Evolutionary conservation across 2,888 invertebrate genomes (phyloP).

Genomic region (Xylocampa areola): DNA sequence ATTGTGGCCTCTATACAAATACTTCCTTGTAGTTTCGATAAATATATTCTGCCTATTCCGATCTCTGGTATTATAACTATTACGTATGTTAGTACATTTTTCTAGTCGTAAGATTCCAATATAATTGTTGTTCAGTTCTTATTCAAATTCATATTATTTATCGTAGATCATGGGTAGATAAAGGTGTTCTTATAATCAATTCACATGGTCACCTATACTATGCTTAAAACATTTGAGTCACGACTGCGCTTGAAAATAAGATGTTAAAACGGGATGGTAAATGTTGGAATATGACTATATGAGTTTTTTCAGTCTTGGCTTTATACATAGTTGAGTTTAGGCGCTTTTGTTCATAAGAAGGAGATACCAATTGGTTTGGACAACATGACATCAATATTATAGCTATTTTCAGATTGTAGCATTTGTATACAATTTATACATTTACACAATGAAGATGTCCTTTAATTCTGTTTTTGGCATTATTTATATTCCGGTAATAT

Average conservation of each 20-base stretch:
- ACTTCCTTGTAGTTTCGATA: too few species aligned
- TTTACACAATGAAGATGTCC: slow-evolving; percentile 15
- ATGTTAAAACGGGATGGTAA: slow-evolving; percentile 5
- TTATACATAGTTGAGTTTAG: slow-evolving; percentile 11
- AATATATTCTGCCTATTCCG: too few species aligned
- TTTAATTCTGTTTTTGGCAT: slow-evolving; percentile 7
- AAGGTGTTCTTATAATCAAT: too few species aligned
- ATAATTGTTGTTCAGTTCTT: background rate
- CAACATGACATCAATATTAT: slow-evolving; percentile 13
- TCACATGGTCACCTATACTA: too few species aligned
- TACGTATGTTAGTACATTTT: too few species aligned
- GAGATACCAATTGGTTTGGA: background rate
- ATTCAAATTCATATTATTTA: too few species aligned
- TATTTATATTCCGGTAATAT: slow-evolving; percentile 7
- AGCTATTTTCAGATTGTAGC: slow-evolving; percentile 1
- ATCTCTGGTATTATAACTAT: too few species aligned
- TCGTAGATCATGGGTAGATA: too few species aligned
- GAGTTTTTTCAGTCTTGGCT: slow-evolving; percentile 20
- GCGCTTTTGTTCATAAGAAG: slow-evolving; percentile 2
- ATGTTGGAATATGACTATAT: background rate
- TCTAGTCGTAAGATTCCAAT: slow-evolving; percentile 1
- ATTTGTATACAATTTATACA: slow-evolving; percentile 19
- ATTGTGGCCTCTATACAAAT: too few species aligned
- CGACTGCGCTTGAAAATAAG: too few species aligned
- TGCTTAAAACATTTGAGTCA: too few species aligned